phyloP scores from a whole-genome alignment of 2,797 vertebrate genomes.

The Enteromius treurensis region DNA sequence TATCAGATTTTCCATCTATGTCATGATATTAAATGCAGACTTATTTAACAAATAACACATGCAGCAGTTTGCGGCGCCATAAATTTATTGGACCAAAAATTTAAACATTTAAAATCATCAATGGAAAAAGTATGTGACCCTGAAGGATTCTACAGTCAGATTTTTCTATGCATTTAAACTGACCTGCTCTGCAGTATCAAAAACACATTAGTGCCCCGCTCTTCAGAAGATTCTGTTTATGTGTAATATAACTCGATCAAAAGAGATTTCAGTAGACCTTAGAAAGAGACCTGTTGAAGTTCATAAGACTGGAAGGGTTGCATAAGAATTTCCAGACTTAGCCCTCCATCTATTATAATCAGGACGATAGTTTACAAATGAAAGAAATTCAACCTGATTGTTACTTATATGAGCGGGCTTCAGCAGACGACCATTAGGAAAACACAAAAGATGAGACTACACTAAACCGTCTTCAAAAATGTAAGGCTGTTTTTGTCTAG shows the following conservation, averaged over 20 bases:
- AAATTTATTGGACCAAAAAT: slow-evolving; percentile 8
- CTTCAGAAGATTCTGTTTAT: slow-evolving; percentile 9
- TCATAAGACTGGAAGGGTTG: slow-evolving; percentile 30
- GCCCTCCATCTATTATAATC: slow-evolving; percentile 25
- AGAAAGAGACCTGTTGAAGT: slow-evolving; percentile 28
- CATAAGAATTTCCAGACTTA: slow-evolving; percentile 42
- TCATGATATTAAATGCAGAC: slow-evolving; percentile 19
- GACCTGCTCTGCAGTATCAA: slow-evolving; percentile 5
- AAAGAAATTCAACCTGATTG: slow-evolving; percentile 16
- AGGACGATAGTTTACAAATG: slow-evolving; percentile 25
- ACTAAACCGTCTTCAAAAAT: neutral
- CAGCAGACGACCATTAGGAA: neutral
- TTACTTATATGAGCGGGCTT: neutral
- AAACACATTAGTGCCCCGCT: neutral
- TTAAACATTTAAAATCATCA: neutral
- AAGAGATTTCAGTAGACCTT: slow-evolving; percentile 16
- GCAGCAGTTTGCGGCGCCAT: neutral
- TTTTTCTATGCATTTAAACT: neutral
- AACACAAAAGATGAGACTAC: neutral
- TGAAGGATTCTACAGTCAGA: neutral
- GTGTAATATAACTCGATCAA: slow-evolving; percentile 34
- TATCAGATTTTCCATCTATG: slow-evolving; percentile 14
- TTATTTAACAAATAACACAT: slow-evolving; percentile 29
- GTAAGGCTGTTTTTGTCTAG: neutral
- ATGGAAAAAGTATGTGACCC: neutral